phyloP scores from a whole-genome alignment of 2,797 vertebrate genomes.

The Gambusia yucatana region DNA sequence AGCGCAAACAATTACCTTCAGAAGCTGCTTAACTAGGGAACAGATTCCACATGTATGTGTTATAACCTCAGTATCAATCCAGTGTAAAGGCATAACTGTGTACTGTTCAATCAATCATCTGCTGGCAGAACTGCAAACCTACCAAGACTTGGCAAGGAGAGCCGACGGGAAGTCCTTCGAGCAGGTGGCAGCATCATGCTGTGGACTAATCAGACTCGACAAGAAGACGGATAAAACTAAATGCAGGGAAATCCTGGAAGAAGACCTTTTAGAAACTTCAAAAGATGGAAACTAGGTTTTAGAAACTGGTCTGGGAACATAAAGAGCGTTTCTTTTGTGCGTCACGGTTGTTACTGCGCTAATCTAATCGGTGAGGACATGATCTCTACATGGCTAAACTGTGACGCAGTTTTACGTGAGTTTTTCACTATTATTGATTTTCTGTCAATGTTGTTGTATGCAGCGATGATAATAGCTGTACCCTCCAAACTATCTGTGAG shows the following conservation, averaged over 20 bases:
- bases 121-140: background rate
- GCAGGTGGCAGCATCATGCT: background rate
- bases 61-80: background rate
- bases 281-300: background rate
- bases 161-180: background rate
- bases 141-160: background rate
- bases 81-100: background rate
- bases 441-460: background rate
- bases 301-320: background rate
- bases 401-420: background rate
- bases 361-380: conserved; percentile 21
- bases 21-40: no score
- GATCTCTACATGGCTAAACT: background rate
- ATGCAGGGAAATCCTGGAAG: background rate
- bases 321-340: background rate
- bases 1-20: background rate
- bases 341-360: background rate
- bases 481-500: background rate
- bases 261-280: background rate
- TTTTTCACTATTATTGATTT: conserved; percentile 2
- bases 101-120: background rate
- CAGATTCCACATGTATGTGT: background rate
- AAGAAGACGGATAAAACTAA: background rate
- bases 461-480: background rate
- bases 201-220: background rate